Evolutionary conservation across 2,113 vertebrate genomes (phyloP), one percentile per base, ranked within the genome.

Genomic region (Tichodroma muraria): DNA sequence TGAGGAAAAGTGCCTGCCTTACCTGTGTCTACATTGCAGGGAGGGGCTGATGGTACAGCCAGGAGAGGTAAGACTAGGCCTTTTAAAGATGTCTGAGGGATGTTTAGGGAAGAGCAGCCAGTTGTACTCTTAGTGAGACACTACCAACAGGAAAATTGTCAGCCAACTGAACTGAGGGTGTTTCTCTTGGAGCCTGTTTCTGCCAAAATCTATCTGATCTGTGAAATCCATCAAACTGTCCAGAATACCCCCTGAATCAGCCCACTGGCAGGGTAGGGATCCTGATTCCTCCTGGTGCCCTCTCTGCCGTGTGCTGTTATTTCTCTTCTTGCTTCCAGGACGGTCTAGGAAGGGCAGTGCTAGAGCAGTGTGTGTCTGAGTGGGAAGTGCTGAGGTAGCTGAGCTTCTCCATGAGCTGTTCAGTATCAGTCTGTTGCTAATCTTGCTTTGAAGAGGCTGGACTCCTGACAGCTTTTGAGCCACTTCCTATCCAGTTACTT

Each of bases 191-290:
- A 85, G 13, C 33, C 20, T 40, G 35, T 45, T 89, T 71, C 44
- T 61, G 35, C 38, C 42, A 66, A 59, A 57, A 27, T 38, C 38
- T 38, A 0, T 63, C 21, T 53, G 28, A 33, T 18, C 8, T 75
- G n/a, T 63, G 52, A 80, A 80, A 83, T 38, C 60, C 11, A 8
- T 45, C 20, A 31, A 47, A 42, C 33, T 85, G 49, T 49, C 12
- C 31, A 60, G 61, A 38, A 25, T 22, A 37, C 2, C 22, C 64
- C 66, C 38, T 85, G 9, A 27, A 77, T 49, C 27, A 47, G 16
- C 40, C 15, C 0, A 0, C 37, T 60, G 66, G 19, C 24, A 69
- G 50, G 3, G 9, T 42, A 23, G 54, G 21, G 30, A 42, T 69
- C 47, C 65, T 69, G 22, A 13, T 53, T 71, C 15, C 8, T 61